Conservation (phyloP, 2,113 vertebrate genomes). For the Lepus europaeus region DNA sequence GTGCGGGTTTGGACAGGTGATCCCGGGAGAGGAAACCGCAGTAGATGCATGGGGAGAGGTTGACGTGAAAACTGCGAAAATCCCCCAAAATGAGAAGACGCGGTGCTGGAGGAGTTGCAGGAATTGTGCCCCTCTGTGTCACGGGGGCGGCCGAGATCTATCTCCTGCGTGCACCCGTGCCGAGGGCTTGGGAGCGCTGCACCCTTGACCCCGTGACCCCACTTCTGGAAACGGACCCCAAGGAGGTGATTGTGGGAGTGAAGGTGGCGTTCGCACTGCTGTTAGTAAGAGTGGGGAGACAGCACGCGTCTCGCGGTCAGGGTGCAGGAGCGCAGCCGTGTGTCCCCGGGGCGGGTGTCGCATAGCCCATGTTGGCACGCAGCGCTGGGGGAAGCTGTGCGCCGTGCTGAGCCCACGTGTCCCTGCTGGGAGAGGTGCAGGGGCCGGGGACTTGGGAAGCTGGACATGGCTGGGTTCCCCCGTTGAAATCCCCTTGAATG, state of each 20-base stretch:
- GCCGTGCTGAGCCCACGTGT: too few species aligned
- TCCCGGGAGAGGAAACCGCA: not conserved
- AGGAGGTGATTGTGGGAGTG: not conserved
- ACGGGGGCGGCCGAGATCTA: not conserved
- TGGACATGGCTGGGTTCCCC: not conserved
- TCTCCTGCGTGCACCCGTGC: not conserved
- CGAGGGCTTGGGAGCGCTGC: not conserved
- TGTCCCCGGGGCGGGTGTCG: not conserved
- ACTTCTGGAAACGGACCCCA: not conserved
- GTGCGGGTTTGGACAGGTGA: not conserved
- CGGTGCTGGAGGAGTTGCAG: not conserved
- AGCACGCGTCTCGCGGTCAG: fast-evolving
- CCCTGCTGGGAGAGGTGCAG: too few species aligned
- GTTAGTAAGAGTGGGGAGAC: not conserved
- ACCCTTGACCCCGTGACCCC: not conserved
- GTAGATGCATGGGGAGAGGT: fast-evolving
- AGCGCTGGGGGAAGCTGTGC: not conserved
- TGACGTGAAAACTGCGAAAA: not conserved
- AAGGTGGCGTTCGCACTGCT: not conserved
- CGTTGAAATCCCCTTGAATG: not conserved
- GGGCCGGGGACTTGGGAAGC: not conserved
- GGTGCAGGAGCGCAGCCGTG: too few species aligned
- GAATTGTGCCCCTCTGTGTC: fast-evolving
- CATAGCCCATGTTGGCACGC: not conserved
- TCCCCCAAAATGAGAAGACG: not conserved